A percentile compares a stretch with the other conserved stretches of the same genome.
phyloP scores from a whole-genome alignment of 2,113 vertebrate species.

The Hiodon alosoides region DNA sequence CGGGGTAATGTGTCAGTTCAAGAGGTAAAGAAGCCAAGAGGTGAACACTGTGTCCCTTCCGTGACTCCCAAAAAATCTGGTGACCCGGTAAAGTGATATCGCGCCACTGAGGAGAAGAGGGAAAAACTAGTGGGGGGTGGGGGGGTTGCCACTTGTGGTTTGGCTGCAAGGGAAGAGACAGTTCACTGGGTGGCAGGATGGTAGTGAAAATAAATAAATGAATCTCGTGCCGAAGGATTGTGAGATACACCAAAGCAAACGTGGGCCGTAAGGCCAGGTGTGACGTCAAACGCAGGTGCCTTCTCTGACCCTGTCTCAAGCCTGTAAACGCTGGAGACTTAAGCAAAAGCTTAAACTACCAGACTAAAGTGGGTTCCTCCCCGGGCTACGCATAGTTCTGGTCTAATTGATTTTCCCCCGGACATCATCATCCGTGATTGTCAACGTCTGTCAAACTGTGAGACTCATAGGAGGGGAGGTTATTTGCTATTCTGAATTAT shows the following conservation, averaged over 20 bases:
- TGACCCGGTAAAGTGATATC: slow-evolving; percentile 63
- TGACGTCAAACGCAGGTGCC: not conserved
- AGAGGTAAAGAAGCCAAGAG: slow-evolving; percentile 63
- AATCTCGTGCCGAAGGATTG: not conserved
- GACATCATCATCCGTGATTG: not conserved
- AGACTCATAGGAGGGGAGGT: too few relatives aligned
- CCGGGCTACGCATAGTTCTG: not conserved
- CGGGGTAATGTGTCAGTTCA: slow-evolving; percentile 49
- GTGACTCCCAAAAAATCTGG: slow-evolving; percentile 64
- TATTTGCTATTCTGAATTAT: too few relatives aligned
- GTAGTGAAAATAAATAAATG: not conserved
- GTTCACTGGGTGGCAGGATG: slow-evolving; percentile 31
- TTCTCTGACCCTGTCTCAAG: too few relatives aligned
- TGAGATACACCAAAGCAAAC: not conserved
- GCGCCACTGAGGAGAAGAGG: slow-evolving; percentile 32
- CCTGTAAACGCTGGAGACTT: too few relatives aligned
- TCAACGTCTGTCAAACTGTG: not conserved
- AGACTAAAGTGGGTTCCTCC: too few relatives aligned
- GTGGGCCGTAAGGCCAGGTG: not conserved
- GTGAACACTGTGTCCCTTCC: slow-evolving; percentile 51
- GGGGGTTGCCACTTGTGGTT: slow-evolving; percentile 15
- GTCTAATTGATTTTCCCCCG: not conserved
- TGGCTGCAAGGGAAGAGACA: slow-evolving; percentile 18
- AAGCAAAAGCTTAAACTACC: too few relatives aligned
- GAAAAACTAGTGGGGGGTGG: not conserved